These are phyloP conservation scores for Hyperoplus lanceolatus DNA, from an alignment of 2,797 vertebrate genomes.

Conservation along the genomic window DNA sequence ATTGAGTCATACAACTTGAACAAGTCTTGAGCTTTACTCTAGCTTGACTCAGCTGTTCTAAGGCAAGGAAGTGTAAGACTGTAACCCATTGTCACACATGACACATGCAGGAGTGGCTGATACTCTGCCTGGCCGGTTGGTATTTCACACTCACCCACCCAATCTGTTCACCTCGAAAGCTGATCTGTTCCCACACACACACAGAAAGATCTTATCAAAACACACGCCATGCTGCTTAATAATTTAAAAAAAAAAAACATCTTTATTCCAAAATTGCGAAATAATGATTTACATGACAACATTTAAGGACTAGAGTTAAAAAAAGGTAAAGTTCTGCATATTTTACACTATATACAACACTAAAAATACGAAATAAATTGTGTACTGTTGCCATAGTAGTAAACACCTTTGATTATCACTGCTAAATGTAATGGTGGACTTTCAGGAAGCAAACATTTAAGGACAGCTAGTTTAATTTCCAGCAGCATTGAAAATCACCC, in stretches of 20 bases:
- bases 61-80: background rate
- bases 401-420: constrained; percentile 29
- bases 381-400: constrained; percentile 23
- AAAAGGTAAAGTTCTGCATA: constrained; percentile 26
- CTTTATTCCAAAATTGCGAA: constrained; percentile 55
- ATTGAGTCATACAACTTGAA: background rate
- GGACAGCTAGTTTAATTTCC: background rate
- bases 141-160: constrained; percentile 28
- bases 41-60: background rate
- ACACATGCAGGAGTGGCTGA: constrained; percentile 46
- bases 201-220: background rate
- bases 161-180: background rate
- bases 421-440: background rate
- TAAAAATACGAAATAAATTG: constrained; percentile 45
- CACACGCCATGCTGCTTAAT: background rate
- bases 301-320: constrained; percentile 27
- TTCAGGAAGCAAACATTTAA: background rate
- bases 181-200: constrained; percentile 14
- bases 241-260: constrained; percentile 32
- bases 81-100: constrained; percentile 14
- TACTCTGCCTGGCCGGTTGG: background rate
- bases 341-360: constrained; percentile 54
- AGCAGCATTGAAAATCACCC: background rate
- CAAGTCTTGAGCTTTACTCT: background rate
- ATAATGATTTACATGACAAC: constrained; percentile 4